These are phyloP conservation scores for Trachymyrmex cornetzi DNA, from an alignment of 1,140 invertebrate genomes.

Conservation along the genomic window DNA sequence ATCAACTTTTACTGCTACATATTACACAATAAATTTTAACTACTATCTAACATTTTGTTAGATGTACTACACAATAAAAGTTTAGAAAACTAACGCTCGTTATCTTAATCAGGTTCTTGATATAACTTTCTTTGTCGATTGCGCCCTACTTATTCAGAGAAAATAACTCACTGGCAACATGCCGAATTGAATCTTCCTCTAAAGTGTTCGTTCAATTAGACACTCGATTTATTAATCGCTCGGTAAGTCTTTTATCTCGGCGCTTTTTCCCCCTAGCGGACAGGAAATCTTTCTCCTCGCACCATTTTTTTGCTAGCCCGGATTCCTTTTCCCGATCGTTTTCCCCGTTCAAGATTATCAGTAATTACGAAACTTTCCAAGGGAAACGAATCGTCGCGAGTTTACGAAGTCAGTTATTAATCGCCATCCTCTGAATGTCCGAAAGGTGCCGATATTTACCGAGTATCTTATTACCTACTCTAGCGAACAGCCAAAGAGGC, in stretches of 20 bases:
- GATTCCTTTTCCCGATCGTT: conserved; percentile 49
- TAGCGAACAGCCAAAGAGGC: not conserved
- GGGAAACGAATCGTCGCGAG: conserved; percentile 56
- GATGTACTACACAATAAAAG: not conserved
- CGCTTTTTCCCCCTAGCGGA: conserved; percentile 32
- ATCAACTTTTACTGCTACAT: not conserved
- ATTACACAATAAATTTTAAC: not conserved
- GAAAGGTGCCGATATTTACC: conserved; percentile 33
- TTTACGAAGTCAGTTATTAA: conserved; percentile 66
- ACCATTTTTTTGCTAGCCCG: conserved; percentile 36
- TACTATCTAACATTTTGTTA: not conserved
- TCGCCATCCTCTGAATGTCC: conserved; percentile 43
- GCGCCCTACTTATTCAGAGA: conserved; percentile 23
- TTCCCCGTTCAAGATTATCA: conserved; percentile 64
- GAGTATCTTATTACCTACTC: conserved; percentile 30
- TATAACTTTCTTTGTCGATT: not conserved
- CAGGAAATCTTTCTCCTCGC: conserved; percentile 56
- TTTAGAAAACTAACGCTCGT: not conserved
- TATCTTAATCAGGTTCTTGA: conserved; percentile 12
- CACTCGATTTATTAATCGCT: conserved; percentile 64
- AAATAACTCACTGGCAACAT: conserved; percentile 44
- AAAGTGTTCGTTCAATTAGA: conserved; percentile 61
- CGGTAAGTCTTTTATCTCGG: conserved; percentile 61
- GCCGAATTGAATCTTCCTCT: conserved; percentile 46
- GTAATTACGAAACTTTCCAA: conserved; percentile 70